Evolutionary conservation across 2,113 vertebrate species (phyloP).

Genomic region (Colaptes auratus): DNA sequence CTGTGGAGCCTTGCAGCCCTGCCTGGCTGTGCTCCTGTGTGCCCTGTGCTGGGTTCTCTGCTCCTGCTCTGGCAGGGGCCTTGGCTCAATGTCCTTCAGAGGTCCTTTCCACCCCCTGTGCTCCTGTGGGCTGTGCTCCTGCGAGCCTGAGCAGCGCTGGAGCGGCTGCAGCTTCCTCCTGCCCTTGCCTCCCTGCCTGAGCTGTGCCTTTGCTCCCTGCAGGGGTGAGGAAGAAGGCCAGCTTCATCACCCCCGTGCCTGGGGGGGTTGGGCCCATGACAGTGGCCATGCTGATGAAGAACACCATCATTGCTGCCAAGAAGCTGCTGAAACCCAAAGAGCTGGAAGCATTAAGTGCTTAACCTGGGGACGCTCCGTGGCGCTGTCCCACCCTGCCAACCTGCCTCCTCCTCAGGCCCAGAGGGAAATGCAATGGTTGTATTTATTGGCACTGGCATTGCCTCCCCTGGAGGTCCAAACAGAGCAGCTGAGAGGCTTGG

Average conservation of each 20-base stretch:
- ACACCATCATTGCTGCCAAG: conserved; percentile 95
- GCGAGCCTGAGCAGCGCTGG: rapidly evolving
- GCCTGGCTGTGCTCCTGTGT: too few relatives aligned
- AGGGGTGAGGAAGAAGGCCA: conserved; percentile 92
- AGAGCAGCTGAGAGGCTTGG: neutral
- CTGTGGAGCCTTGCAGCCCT: too few relatives aligned
- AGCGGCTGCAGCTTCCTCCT: neutral
- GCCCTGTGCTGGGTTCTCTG: too few relatives aligned
- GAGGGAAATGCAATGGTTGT: conserved; percentile 78
- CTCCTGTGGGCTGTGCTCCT: too few relatives aligned
- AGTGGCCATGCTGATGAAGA: conserved; percentile 98
- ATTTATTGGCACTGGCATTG: conserved; percentile 31
- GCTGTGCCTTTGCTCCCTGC: neutral
- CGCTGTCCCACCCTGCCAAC: conserved; percentile 11
- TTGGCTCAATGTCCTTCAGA: too few relatives aligned
- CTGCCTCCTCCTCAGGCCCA: conserved; percentile 53
- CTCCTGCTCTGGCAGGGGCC: too few relatives aligned
- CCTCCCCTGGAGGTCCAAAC: neutral
- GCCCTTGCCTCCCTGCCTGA: neutral
- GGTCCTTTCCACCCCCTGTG: too few relatives aligned
- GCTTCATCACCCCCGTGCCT: conserved; percentile 94
- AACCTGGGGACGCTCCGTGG: neutral
- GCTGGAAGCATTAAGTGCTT: conserved; percentile 79
- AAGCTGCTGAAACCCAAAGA: conserved; percentile 83
- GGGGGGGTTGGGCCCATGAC: conserved; percentile 98